Percentiles rank a stretch among this genome's conserved stretches.
These are phyloP conservation scores for Drosophila mayaguana DNA, from an alignment of 2,888 invertebrate genomes.

Conservation along the genomic window DNA sequence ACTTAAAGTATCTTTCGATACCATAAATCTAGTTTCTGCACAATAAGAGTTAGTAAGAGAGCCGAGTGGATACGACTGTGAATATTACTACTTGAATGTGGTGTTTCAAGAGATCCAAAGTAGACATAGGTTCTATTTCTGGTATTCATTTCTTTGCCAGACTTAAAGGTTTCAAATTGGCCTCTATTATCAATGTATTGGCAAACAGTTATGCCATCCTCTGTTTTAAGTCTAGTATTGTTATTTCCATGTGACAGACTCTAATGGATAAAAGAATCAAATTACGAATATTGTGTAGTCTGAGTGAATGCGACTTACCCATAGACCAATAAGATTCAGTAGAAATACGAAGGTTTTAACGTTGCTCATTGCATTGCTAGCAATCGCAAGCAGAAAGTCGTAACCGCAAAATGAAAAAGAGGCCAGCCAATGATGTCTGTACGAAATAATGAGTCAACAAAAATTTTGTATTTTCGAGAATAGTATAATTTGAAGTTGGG, in stretches of 20 bases:
- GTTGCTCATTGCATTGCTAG: slow-evolving; percentile 14
- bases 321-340: slow-evolving; percentile 14
- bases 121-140: background rate
- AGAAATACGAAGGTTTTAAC: background rate
- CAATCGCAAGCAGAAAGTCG: slow-evolving; percentile 5
- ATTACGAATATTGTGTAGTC: background rate
- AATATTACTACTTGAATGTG: background rate
- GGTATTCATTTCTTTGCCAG: background rate
- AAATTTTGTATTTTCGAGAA: background rate
- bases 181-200: background rate
- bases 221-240: background rate
- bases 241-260: background rate
- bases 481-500: slow-evolving; percentile 6
- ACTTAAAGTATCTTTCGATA: background rate
- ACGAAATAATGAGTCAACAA: background rate
- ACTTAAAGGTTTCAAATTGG: background rate
- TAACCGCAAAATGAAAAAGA: slow-evolving; percentile 2
- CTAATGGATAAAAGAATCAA: background rate
- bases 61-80: background rate
- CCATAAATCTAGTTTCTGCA: background rate
- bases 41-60: background rate
- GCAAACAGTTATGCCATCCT: background rate
- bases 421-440: slow-evolving; percentile 1
- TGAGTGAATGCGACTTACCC: slow-evolving; percentile 19
- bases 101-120: background rate